Evolutionary conservation across 2,113 vertebrate genomes (phyloP), one percentile per base, ranked within the genome.

Genomic region (Hemichromis elongatus): DNA sequence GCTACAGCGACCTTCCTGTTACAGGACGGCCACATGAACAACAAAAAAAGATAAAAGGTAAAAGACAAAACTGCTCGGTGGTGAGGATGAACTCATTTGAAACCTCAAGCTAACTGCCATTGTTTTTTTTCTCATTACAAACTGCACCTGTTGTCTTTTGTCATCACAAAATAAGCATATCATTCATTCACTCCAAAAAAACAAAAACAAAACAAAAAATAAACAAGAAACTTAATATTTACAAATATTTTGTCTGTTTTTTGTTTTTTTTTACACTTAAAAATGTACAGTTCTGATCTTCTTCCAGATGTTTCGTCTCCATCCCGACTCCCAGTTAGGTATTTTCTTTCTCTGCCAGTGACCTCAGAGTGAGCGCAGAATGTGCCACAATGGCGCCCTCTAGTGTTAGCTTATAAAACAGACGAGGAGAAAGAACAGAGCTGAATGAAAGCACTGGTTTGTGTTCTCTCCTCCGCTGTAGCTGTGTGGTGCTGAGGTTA

Each of bases 141-240:
- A 92, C 89, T 94, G 95, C 93, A 95, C 95, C 96, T 96, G 96
- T 95, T 96, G 96, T 95, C 95, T 91, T 90, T 57, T 77, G 83
- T 93, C 86, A 80, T 94, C 92, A 95, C 93, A 95, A 95, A 95
- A 88, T 92, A 95, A 93, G 91, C 88, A 91, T 94, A 93, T 96
- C 91, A 92, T 95, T 96, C 93, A 95, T 94, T 95, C 95, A 90
- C 92, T 93, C 93, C 87, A 80, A 90, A 86, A 77, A 79, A 54
- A 61, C 13, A 90, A 90, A 78, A 90, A 82, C 81, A 45, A 83
- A 81, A 50, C 53, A 40, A 82, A 91, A 94, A 96, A 92, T 85
- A 91, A 95, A 93, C 95, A 92, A 94, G 92, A 95, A 96, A 96
- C 95, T 92, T 92, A 96, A 96, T 96, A 96, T 96, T 96, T 96